Evolutionary conservation across 1,140 invertebrate genomes (phyloP).

Genomic region (Megalonaias nervosa): DNA sequence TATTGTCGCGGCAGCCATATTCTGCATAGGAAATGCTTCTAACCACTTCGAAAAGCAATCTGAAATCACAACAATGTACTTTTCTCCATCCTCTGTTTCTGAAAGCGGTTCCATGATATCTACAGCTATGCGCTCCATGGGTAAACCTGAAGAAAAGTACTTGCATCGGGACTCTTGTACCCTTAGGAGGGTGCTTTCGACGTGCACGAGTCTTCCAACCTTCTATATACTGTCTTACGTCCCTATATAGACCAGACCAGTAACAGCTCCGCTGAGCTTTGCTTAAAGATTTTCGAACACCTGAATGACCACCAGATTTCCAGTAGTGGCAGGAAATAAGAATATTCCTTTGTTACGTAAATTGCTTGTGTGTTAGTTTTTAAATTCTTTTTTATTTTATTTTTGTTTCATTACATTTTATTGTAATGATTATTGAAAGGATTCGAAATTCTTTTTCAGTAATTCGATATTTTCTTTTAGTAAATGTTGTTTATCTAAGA

Average conservation of each 20-base stretch:
- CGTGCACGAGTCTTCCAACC: slow-evolving; percentile 7
- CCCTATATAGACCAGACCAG: slow-evolving; percentile 21
- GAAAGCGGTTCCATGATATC: slow-evolving; percentile 26
- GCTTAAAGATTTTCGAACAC: slow-evolving; percentile 17
- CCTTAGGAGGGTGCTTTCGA: slow-evolving; percentile 10
- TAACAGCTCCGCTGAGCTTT: slow-evolving; percentile 15
- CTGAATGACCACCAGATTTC: slow-evolving; percentile 18
- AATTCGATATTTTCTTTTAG: too few relatives aligned
- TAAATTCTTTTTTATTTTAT: too few relatives aligned
- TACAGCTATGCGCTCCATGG: slow-evolving; percentile 27
- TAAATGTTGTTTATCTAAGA: too few relatives aligned
- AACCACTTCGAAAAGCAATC: slow-evolving; percentile 54
- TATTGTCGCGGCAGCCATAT: slow-evolving; percentile 51
- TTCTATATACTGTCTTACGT: slow-evolving; percentile 9
- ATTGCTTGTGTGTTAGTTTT: too few relatives aligned
- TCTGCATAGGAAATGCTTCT: slow-evolving; percentile 39
- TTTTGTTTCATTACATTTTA: too few relatives aligned
- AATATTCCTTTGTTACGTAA: slow-evolving; percentile 10
- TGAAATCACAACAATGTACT: slow-evolving; percentile 46
- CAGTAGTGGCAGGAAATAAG: slow-evolving; percentile 31
- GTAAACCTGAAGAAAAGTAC: slow-evolving; percentile 1
- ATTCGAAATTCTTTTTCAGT: too few relatives aligned
- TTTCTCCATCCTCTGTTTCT: slow-evolving; percentile 27
- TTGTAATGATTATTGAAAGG: too few relatives aligned
- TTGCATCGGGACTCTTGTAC: slow-evolving; percentile 5